These are phyloP conservation scores for Iphiclides podalirius DNA, from an alignment of 2,888 invertebrate species.

Conservation along the genomic window DNA sequence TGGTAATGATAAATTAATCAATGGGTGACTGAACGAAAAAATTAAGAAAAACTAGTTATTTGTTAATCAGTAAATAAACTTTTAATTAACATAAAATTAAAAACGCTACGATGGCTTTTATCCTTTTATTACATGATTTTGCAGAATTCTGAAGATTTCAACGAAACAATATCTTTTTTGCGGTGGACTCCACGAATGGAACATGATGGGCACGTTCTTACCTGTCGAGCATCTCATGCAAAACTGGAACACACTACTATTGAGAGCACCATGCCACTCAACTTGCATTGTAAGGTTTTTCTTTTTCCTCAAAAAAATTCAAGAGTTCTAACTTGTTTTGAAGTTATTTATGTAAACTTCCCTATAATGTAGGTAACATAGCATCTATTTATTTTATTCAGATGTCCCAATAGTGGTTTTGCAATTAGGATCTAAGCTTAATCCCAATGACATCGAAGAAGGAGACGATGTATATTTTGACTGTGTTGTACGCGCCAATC, in stretches of 20 bases:
- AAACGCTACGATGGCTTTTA: too few species aligned
- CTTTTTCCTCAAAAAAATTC: slow-evolving; percentile 12
- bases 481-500: slow-evolving; percentile 69
- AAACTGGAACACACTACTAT: slow-evolving; percentile 85
- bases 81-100: too few species aligned
- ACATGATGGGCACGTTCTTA: slow-evolving; percentile 88
- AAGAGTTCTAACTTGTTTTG: slow-evolving; percentile 6
- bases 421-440: slow-evolving; percentile 64
- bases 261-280: slow-evolving; percentile 89
- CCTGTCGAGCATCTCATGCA: slow-evolving; percentile 90
- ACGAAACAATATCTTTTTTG: slow-evolving; percentile 88
- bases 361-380: neutral
- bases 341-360: slow-evolving; percentile 4
- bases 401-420: slow-evolving; percentile 68
- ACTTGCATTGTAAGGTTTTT: slow-evolving; percentile 90
- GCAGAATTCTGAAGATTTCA: slow-evolving; percentile 89
- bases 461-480: slow-evolving; percentile 75
- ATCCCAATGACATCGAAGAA: slow-evolving; percentile 73
- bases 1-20: too few species aligned
- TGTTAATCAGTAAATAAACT: too few species aligned
- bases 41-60: too few species aligned
- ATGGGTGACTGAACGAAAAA: too few species aligned
- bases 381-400: slow-evolving; percentile 32
- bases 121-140: too few species aligned
- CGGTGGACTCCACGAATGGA: slow-evolving; percentile 87